A percentile compares a stretch with the other conserved stretches of the same genome.
Evolutionary conservation across 1,140 invertebrate species (phyloP).

Genomic region (Bursaphelenchus mucronatus): DNA sequence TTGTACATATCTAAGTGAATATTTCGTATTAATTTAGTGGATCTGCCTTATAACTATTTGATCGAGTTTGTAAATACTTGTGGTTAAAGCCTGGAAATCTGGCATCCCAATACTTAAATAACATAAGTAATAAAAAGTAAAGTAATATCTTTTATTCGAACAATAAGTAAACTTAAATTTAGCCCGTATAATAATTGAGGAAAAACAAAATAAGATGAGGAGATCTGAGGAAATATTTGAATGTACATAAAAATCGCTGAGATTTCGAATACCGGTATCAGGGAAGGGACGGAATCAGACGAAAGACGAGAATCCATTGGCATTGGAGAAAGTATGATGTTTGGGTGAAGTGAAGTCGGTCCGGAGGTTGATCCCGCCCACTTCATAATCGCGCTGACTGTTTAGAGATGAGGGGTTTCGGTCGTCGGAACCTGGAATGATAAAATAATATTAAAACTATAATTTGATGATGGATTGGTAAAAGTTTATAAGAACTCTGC

Average conservation of each 20-base stretch:
- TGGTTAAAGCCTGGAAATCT: too few species aligned
- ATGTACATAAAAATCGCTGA: not conserved
- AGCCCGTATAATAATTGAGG: too few species aligned
- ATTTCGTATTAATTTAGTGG: too few species aligned
- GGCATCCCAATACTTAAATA: too few species aligned
- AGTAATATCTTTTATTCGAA: too few species aligned
- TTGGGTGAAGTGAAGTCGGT: conserved; percentile 18
- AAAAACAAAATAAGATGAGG: too few species aligned
- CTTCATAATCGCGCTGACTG: not conserved
- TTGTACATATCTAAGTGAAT: too few species aligned
- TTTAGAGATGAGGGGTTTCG: conserved; percentile 14
- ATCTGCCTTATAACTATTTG: too few species aligned
- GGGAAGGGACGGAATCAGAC: not conserved
- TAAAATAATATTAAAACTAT: not conserved
- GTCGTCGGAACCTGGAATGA: not conserved
- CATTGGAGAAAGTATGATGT: not conserved
- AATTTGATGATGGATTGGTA: not conserved
- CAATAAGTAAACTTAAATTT: too few species aligned
- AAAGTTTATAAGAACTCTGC: not conserved
- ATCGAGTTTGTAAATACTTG: too few species aligned
- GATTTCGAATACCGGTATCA: conserved; percentile 12
- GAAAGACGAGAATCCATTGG: conserved; percentile 16
- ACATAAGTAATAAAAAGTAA: too few species aligned
- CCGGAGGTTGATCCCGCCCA: conserved; percentile 11
- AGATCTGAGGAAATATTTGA: too few species aligned